Conservation (phyloP, 1,140 invertebrate genomes). For the Hesperophylax magnus region DNA sequence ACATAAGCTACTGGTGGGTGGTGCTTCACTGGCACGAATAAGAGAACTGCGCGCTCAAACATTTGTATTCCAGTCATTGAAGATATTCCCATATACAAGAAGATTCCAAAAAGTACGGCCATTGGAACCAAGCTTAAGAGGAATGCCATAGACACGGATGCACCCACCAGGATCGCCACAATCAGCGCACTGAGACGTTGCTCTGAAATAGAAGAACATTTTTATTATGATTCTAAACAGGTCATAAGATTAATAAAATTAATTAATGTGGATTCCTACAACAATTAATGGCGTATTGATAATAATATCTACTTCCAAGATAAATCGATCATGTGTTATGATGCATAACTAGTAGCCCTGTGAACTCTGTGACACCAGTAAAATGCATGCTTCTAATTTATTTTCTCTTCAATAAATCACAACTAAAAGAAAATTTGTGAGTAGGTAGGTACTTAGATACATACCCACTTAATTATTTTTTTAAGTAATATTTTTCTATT, state of each 20-base stretch:
- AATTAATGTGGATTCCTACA: too few relatives aligned
- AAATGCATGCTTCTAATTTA: too few relatives aligned
- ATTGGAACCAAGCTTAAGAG: slow-evolving; percentile 89
- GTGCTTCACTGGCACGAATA: slow-evolving; percentile 95
- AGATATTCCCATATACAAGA: slow-evolving; percentile 96
- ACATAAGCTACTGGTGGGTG: slow-evolving; percentile 89
- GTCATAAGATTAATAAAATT: background rate
- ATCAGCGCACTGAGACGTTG: slow-evolving; percentile 85
- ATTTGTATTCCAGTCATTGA: slow-evolving; percentile 94
- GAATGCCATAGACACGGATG: slow-evolving; percentile 87
- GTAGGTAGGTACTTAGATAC: too few relatives aligned
- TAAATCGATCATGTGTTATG: too few relatives aligned
- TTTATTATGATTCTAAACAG: background rate
- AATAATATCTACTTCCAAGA: too few relatives aligned
- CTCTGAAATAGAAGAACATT: slow-evolving; percentile 69
- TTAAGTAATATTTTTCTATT: too few relatives aligned
- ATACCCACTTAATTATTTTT: too few relatives aligned
- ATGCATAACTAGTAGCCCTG: too few relatives aligned
- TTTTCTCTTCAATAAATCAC: too few relatives aligned
- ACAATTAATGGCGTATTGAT: too few relatives aligned
- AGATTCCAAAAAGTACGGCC: slow-evolving; percentile 95
- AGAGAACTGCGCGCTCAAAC: slow-evolving; percentile 87
- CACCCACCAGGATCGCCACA: slow-evolving; percentile 82
- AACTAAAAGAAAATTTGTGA: too few relatives aligned
- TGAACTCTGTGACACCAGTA: too few relatives aligned